These are phyloP conservation scores for Myrmecophaga tridactyla DNA, from an alignment of 2,113 vertebrate species.

Conservation along the genomic window DNA sequence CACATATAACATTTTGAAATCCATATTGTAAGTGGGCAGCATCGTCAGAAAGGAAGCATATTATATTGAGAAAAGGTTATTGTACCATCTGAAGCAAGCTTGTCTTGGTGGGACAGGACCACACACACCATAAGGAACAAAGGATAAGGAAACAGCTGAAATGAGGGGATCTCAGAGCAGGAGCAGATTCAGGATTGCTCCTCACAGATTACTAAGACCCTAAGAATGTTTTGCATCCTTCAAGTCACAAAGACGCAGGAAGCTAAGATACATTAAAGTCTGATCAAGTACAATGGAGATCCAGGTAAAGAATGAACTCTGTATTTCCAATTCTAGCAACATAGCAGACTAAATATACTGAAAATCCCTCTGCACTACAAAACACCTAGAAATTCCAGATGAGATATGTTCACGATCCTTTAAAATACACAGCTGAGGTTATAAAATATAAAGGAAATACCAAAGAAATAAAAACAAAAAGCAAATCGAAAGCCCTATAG, in stretches of 20 bases:
- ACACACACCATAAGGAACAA: background rate
- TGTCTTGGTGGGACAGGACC: background rate
- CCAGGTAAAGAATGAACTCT: background rate
- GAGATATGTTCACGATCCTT: background rate
- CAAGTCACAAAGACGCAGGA: background rate
- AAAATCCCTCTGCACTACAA: background rate
- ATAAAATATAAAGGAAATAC: constrained; percentile 22
- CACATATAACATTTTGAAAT: background rate
- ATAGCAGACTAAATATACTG: background rate
- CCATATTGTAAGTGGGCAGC: background rate
- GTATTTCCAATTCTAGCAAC: constrained; percentile 4
- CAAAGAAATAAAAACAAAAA: background rate
- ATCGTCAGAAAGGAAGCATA: background rate
- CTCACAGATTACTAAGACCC: background rate
- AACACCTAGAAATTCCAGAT: background rate
- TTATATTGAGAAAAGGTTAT: background rate
- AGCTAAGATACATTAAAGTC: background rate
- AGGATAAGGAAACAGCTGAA: background rate
- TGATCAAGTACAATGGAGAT: background rate
- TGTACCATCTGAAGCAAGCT: background rate
- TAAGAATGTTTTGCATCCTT: background rate
- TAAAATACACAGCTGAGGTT: background rate
- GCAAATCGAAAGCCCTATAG: background rate
- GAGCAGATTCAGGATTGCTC: background rate
- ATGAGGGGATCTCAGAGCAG: background rate